Percentiles rank a stretch among this genome's conserved stretches.
Evolutionary conservation across 2,797 vertebrate species (phyloP).

Genomic region (Ataeniobius toweri): DNA sequence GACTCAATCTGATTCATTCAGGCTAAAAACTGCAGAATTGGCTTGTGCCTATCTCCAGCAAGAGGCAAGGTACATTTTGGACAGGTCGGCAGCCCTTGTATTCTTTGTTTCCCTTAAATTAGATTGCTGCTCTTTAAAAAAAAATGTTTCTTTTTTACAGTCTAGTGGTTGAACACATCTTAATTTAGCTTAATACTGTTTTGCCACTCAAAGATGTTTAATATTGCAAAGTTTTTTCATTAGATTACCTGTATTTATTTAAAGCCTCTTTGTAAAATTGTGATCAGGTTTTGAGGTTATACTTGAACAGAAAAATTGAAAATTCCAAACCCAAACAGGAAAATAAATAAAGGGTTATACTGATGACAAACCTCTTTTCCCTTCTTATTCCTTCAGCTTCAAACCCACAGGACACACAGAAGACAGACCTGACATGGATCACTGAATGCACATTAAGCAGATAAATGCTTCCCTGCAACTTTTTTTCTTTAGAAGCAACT

Average conservation of each 20-base stretch:
- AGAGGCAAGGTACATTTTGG: no score
- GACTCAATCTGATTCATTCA: no score
- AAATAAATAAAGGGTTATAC: conserved; percentile 9
- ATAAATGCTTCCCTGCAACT: conserved; percentile 13
- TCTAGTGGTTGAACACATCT: background rate
- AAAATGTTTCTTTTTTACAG: background rate
- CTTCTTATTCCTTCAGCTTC: background rate
- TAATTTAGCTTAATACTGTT: background rate
- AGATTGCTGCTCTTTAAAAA: background rate
- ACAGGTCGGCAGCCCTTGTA: no score
- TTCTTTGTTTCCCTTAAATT: background rate
- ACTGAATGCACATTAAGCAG: conserved; percentile 17
- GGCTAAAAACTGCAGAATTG: no score
- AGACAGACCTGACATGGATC: conserved; percentile 14
- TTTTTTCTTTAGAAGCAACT: conserved; percentile 29
- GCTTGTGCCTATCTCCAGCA: no score
- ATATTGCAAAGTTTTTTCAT: background rate
- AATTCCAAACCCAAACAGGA: conserved; percentile 2
- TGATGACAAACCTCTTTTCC: background rate
- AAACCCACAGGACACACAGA: background rate
- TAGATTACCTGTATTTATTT: background rate
- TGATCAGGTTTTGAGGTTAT: background rate
- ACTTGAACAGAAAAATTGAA: background rate
- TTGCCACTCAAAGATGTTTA: background rate
- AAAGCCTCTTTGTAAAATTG: background rate